phyloP scores from a whole-genome alignment of 2,113 vertebrate species.

The Ophiodon elongatus region DNA sequence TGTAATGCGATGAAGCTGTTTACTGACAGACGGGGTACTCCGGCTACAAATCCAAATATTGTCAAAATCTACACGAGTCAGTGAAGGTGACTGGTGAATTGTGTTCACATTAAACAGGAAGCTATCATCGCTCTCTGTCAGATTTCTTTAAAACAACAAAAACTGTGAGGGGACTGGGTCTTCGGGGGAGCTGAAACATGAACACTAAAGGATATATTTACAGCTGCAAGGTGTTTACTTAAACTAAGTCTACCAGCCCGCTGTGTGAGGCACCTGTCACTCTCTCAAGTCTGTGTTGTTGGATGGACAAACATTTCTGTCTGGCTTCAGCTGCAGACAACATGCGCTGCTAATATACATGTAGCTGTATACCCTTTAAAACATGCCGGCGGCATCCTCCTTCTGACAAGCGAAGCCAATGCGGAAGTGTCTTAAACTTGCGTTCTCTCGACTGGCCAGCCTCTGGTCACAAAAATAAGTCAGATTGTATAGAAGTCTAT shows the following conservation, averaged over 20 bases:
- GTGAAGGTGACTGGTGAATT: neutral
- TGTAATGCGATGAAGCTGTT: slow-evolving; percentile 26
- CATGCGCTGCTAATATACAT: neutral
- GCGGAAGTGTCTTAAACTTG: neutral
- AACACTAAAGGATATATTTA: neutral
- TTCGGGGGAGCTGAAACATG: neutral
- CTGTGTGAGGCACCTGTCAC: neutral
- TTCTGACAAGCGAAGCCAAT: neutral
- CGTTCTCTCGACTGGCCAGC: neutral
- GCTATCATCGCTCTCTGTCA: neutral
- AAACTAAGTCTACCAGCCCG: neutral
- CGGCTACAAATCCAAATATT: slow-evolving; percentile 4
- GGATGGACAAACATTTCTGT: slow-evolving; percentile 1
- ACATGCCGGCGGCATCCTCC: neutral
- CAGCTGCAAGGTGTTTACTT: neutral
- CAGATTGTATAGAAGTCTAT: neutral
- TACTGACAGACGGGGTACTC: neutral
- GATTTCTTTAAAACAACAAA: neutral
- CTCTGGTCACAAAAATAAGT: neutral
- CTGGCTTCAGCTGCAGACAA: neutral
- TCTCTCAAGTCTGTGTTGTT: neutral
- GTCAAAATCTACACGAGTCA: neutral
- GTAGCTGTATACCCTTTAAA: neutral
- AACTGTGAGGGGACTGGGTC: too few species aligned
- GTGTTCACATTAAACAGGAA: neutral